These are phyloP conservation scores for Anabas testudineus DNA, from an alignment of 2,797 vertebrate species.

Conservation along the genomic window DNA sequence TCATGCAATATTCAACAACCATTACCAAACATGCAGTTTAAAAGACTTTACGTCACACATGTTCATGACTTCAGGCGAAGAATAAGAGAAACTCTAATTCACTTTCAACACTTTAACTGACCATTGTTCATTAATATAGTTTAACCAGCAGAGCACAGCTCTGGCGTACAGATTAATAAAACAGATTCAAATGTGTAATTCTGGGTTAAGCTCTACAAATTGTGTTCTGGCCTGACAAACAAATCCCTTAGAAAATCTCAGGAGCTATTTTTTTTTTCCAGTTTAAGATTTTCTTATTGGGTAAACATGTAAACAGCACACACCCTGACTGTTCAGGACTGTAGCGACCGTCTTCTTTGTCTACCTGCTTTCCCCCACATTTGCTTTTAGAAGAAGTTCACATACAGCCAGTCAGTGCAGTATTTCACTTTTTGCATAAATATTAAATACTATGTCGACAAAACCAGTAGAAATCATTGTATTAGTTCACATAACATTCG, in stretches of 20 bases:
- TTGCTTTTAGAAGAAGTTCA: conserved; percentile 16
- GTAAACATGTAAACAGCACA: conserved; percentile 8
- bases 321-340: background rate
- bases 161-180: conserved; percentile 73
- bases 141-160: conserved; percentile 38
- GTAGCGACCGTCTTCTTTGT: background rate
- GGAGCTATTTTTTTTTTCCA: conserved; percentile 38
- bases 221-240: conserved; percentile 68
- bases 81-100: conserved; percentile 8
- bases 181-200: conserved; percentile 73
- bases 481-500: conserved; percentile 31
- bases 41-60: background rate
- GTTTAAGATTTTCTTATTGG: conserved; percentile 44
- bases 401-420: background rate
- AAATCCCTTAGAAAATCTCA: conserved; percentile 70
- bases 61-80: conserved; percentile 4
- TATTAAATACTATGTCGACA: background rate
- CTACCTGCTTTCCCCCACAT: background rate
- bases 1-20: conserved; percentile 5
- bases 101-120: conserved; percentile 32
- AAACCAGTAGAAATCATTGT: conserved; percentile 20
- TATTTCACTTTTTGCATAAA: background rate
- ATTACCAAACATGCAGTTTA: conserved; percentile 15
- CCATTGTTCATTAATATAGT: conserved; percentile 41
- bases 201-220: conserved; percentile 79